phyloP scores from a whole-genome alignment of 2,888 invertebrate genomes.

The Leptinotarsa haldemani region DNA sequence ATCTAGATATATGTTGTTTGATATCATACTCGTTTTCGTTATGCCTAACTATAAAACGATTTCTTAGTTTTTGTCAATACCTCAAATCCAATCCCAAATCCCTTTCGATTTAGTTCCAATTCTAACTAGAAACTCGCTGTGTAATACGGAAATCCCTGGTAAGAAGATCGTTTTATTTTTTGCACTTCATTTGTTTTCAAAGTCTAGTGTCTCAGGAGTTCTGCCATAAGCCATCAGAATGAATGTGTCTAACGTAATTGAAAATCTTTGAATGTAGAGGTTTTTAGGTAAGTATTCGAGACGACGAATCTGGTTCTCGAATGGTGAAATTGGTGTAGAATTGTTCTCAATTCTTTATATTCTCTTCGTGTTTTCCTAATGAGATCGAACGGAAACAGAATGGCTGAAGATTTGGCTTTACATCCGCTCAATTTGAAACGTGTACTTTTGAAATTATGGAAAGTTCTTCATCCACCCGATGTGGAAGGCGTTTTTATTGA shows the following conservation, averaged over 20 bases:
- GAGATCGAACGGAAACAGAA: slow-evolving; percentile 20
- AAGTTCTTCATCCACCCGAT: slow-evolving; percentile 4
- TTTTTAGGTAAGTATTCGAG: slow-evolving; percentile 24
- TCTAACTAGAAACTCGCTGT: slow-evolving; percentile 29
- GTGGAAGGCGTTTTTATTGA: background rate
- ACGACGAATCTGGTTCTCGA: slow-evolving; percentile 23
- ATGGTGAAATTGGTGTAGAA: slow-evolving; percentile 20
- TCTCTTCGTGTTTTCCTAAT: slow-evolving; percentile 25
- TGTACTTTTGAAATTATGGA: slow-evolving; percentile 15
- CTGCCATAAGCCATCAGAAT: slow-evolving; percentile 25
- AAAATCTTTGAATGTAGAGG: slow-evolving; percentile 30
- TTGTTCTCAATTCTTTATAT: slow-evolving; percentile 25
- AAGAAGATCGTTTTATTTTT: slow-evolving; percentile 32
- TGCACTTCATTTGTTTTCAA: slow-evolving; percentile 32
- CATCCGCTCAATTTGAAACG: slow-evolving; percentile 17
- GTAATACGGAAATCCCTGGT: slow-evolving; percentile 30
- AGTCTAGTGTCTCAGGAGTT: slow-evolving; percentile 22
- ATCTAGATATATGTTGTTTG: no score
- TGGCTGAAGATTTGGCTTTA: slow-evolving; percentile 15
- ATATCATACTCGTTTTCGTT: background rate
- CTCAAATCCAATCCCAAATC: slow-evolving; percentile 27
- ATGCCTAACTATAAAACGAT: slow-evolving; percentile 8
- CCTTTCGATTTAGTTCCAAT: slow-evolving; percentile 29
- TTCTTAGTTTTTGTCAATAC: slow-evolving; percentile 26
- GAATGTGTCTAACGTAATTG: slow-evolving; percentile 30